A percentile compares a stretch with the other conserved stretches of the same genome.
These are phyloP conservation scores for Lepidostoma basale DNA, from an alignment of 1,140 invertebrate species.

Conservation along the genomic window DNA sequence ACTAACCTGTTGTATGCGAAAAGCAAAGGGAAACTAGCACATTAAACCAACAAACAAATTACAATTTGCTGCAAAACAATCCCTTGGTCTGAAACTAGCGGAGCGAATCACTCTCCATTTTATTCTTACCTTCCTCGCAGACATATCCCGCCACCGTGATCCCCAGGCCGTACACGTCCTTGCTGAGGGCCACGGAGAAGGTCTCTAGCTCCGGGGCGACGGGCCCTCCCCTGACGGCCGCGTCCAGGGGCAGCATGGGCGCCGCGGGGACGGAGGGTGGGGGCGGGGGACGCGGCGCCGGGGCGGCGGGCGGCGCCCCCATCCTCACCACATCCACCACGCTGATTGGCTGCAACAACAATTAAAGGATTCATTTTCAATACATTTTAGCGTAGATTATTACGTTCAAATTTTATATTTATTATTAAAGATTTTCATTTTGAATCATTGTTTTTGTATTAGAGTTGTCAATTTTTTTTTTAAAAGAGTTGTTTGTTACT, in stretches of 20 bases:
- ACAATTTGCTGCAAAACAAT: too few species aligned
- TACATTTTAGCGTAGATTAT: too few species aligned
- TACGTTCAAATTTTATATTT: too few species aligned
- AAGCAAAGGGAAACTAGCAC: too few species aligned
- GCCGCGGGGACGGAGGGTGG: slow-evolving; percentile 54
- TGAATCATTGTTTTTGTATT: too few species aligned
- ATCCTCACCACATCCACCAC: slow-evolving; percentile 42
- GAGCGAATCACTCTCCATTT: too few species aligned
- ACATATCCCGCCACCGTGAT: slow-evolving; percentile 97
- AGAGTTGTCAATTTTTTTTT: too few species aligned
- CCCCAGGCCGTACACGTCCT: slow-evolving; percentile 83
- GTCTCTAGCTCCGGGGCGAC: slow-evolving; percentile 80
- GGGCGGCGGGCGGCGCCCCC: slow-evolving; percentile 23
- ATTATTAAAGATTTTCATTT: too few species aligned
- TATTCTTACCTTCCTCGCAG: slow-evolving; percentile 81
- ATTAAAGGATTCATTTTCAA: background rate
- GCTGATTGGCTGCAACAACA: slow-evolving; percentile 41
- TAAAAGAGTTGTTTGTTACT: too few species aligned
- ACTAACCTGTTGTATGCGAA: too few species aligned
- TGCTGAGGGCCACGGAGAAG: slow-evolving; percentile 84
- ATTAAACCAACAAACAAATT: too few species aligned
- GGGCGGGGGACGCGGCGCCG: slow-evolving; percentile 51
- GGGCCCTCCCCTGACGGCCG: slow-evolving; percentile 56
- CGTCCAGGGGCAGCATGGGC: slow-evolving; percentile 61
- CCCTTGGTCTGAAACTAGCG: too few species aligned